A percentile compares a stretch with the other conserved stretches of the same genome.
phyloP scores from a whole-genome alignment of 37 sponge, comb jelly and placozoan genomes.

The Oopsacas minuta region DNA sequence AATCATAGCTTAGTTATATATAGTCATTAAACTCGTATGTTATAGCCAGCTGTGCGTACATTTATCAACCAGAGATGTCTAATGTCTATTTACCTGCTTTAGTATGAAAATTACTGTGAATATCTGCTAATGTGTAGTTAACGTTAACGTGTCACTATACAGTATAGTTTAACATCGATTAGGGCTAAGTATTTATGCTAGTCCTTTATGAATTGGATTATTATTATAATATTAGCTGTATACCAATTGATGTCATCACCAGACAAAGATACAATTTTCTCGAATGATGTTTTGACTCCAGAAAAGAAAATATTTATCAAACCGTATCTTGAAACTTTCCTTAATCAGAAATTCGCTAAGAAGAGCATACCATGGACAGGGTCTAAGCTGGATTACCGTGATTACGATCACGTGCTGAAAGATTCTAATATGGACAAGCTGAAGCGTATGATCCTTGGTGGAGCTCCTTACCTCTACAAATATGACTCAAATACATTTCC shows the following conservation, averaged over 20 bases:
- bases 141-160: no score
- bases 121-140: no score
- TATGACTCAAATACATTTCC: neutral
- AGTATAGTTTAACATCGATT: no score
- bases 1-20: no score
- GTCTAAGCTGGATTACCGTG: neutral
- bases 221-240: no score
- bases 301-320: neutral
- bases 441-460: neutral
- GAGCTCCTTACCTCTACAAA: constrained; percentile 2
- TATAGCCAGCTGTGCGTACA: no score
- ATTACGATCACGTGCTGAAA: neutral
- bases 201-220: no score
- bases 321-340: neutral
- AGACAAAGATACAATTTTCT: neutral
- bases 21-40: no score
- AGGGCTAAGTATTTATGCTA: no score
- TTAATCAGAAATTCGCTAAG: neutral
- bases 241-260: neutral
- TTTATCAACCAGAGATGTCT: no score
- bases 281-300: neutral
- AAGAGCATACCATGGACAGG: constrained; percentile 10
- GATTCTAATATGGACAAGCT: neutral
- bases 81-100: no score
- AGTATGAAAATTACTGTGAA: no score